These are phyloP conservation scores for Sminthurides bifidus DNA, from an alignment of 1,140 invertebrate genomes.

Conservation along the genomic window DNA sequence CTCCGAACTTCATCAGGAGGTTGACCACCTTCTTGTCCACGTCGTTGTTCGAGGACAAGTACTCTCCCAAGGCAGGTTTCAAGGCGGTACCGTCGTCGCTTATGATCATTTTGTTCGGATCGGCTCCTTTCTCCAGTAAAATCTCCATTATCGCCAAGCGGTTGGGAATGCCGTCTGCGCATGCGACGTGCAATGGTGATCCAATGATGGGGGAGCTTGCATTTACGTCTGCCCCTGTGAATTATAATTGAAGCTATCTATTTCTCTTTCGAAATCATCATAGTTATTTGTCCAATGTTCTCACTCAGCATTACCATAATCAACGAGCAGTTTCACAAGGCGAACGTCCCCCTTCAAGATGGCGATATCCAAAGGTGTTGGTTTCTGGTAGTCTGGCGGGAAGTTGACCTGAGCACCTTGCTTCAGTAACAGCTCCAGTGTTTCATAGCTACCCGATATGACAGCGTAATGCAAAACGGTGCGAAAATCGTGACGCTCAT, in stretches of 20 bases:
- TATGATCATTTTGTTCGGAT: conserved; percentile 64
- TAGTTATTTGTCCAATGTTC: background rate
- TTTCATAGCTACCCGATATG: conserved; percentile 59
- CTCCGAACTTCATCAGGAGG: conserved; percentile 64
- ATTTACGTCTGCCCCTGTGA: conserved; percentile 62
- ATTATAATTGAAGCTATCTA: background rate
- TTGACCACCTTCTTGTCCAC: conserved; percentile 54
- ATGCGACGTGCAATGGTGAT: conserved; percentile 71
- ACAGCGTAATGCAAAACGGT: conserved; percentile 81
- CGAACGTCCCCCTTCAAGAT: conserved; percentile 66
- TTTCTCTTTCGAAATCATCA: background rate
- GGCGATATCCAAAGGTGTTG: conserved; percentile 68
- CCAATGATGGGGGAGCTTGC: conserved; percentile 69
- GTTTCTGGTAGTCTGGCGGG: conserved; percentile 57
- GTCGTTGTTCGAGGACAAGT: conserved; percentile 60
- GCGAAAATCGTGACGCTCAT: conserved; percentile 63
- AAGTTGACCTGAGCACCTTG: conserved; percentile 63
- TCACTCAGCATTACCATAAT: conserved; percentile 45
- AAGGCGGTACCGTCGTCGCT: conserved; percentile 47
- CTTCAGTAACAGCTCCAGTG: conserved; percentile 67
- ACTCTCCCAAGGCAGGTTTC: conserved; percentile 64
- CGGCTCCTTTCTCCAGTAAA: conserved; percentile 58
- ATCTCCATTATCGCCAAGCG: conserved; percentile 46
- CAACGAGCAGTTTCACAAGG: conserved; percentile 55
- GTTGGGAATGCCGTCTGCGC: conserved; percentile 66